These are phyloP conservation scores for Montipora cactus DNA, from an alignment of 64 coral and sea anemone genomes.

Conservation along the genomic window DNA sequence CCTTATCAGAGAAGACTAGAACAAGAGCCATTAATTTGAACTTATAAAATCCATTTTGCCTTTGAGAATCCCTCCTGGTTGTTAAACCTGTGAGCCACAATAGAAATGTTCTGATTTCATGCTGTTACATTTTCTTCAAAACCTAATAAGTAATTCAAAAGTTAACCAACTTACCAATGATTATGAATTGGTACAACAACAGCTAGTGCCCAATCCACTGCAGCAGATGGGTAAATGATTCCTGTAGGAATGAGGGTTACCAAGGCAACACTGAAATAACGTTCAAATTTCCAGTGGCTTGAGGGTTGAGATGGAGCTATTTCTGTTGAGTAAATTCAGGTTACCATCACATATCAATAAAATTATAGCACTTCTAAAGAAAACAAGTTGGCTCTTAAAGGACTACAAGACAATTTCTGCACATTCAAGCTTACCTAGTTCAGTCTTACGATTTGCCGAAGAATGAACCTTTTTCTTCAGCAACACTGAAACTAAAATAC, in stretches of 20 bases:
- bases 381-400: background rate
- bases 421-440: constrained; percentile 14
- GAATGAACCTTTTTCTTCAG: constrained; percentile 21
- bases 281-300: constrained; percentile 84
- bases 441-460: constrained; percentile 24
- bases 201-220: constrained; percentile 89
- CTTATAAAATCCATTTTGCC: too few species aligned
- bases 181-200: constrained; percentile 88
- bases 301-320: constrained; percentile 80
- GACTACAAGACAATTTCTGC: too few species aligned
- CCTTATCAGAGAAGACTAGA: too few species aligned
- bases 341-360: background rate
- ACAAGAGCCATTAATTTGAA: too few species aligned
- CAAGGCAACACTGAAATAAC: constrained; percentile 80
- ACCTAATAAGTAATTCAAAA: too few species aligned
- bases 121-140: too few species aligned
- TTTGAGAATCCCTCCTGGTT: too few species aligned
- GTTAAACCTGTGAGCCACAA: too few species aligned
- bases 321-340: constrained; percentile 26
- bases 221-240: constrained; percentile 82
- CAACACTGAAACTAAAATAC: background rate
- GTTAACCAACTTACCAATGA: constrained; percentile 78
- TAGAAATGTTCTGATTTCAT: too few species aligned
- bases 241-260: constrained; percentile 85
- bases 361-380: background rate